Evolutionary conservation across 1,140 invertebrate genomes (phyloP).

Genomic region (Myzus persicae): DNA sequence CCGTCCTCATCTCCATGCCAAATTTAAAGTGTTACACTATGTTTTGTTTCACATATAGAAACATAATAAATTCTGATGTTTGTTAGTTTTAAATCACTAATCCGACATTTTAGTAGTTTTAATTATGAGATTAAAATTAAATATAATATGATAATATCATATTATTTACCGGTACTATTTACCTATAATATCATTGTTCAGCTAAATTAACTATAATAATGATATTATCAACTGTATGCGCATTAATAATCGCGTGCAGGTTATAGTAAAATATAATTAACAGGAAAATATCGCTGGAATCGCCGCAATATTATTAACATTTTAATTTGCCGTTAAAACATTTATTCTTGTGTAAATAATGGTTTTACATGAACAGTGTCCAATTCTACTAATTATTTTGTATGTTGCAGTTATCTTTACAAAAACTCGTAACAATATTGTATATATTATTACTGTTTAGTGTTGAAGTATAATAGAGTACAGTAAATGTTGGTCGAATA

Average conservation of each 20-base stretch:
- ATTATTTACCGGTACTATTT: neutral
- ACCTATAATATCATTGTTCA: neutral
- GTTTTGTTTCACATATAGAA: neutral
- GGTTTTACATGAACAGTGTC: neutral
- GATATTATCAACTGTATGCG: neutral
- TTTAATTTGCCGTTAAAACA: neutral
- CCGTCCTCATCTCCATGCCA: no score
- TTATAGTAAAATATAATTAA: neutral
- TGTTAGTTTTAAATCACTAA: neutral
- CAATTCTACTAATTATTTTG: conserved; percentile 12
- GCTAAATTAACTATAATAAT: neutral
- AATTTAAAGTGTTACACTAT: no score
- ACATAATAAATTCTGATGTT: neutral
- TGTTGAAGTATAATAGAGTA: neutral
- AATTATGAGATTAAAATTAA: no score
- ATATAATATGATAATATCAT: neutral
- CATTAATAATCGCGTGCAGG: neutral
- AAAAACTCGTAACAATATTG: neutral
- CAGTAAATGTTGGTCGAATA: neutral
- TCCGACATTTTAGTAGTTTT: neutral
- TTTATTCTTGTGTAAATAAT: conserved; percentile 8
- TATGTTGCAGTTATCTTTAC: neutral
- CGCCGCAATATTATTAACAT: neutral
- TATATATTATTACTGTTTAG: neutral
- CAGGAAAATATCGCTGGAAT: neutral